A percentile compares a stretch with the other conserved stretches of the same genome.
Conservation (phyloP, 2,113 vertebrate genomes). For the Manacus vitellinus region DNA sequence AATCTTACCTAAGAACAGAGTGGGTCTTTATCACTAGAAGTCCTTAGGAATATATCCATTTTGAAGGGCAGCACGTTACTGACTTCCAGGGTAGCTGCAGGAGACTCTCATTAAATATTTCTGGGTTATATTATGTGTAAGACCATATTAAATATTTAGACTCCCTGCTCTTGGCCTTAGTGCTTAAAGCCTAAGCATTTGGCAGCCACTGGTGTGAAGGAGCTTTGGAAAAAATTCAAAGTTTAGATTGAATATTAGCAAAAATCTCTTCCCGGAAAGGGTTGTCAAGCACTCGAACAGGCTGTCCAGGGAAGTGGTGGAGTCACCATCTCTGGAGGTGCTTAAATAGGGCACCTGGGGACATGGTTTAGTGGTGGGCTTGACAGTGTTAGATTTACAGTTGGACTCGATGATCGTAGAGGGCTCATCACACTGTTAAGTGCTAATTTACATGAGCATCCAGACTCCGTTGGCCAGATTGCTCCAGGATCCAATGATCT, state of each 20-base stretch:
- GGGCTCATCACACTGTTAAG: not conserved
- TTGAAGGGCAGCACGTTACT: not conserved
- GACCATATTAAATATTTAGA: not conserved
- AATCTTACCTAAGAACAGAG: not conserved
- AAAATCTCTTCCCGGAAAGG: not conserved
- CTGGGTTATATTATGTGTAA: not conserved
- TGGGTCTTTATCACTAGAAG: not conserved
- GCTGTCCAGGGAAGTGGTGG: not conserved
- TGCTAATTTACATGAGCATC: not conserved
- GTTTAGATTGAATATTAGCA: not conserved
- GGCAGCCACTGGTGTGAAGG: not conserved
- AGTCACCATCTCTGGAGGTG: not conserved
- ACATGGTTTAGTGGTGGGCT: not conserved
- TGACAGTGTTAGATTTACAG: not conserved
- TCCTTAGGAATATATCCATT: not conserved
- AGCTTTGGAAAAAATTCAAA: not conserved
- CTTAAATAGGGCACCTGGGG: not conserved
- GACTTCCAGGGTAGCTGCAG: not conserved
- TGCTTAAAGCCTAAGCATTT: not conserved
- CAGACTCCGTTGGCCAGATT: not conserved
- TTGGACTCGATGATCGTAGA: not conserved
- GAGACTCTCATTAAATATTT: not conserved
- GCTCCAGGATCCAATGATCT: not conserved
- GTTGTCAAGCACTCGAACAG: not conserved
- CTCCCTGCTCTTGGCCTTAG: not conserved